Evolutionary conservation across 2,888 invertebrate species (phyloP), one percentile per base, ranked within the genome.

Genomic region (Pseudolycoriella hygida): DNA sequence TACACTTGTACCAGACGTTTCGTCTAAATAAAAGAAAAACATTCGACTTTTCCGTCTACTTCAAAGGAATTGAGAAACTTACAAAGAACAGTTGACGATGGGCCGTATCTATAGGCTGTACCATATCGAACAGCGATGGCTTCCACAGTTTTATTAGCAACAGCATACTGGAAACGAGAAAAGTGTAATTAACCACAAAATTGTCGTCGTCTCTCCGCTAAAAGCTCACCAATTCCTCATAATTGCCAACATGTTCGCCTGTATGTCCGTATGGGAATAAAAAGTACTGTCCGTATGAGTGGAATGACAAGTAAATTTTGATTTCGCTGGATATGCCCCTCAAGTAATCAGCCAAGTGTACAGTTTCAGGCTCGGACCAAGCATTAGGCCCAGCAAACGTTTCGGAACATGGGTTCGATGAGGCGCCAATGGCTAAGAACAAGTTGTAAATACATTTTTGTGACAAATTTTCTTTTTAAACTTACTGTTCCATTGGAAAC

Each of bases 1-100:
- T 50, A 74, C 68, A 17, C 77, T 72, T 2, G 71, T 67, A 1
- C 85, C 85, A 8, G 76, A 74, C 1, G 79, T 74, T 0, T 71
- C 66, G 58, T 78, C 80, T 80, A 4, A 8, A 34, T 34, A 14
- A 5, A 12, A 12, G 11, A 25, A 25, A 8, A 25, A 25, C 25
- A n/a, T n/a, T n/a, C n/a, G n/a, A n/a, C n/a, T n/a, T n/a, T n/a
- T n/a, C n/a, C n/a, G n/a, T n/a, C n/a, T n/a, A 10, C 30, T 30
- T 30, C 11, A 30, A 30, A 30, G 11, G 11, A 30, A 30, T 30
- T 30, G 30, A 30, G 30, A 10, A 12, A 34, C 34, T 14, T 34
- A 34, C 34, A 34, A 10, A 34, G 12, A 14, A 14, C 15, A 5
- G 34, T 14, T 34, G 34, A 12, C 11, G 15, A 14, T 10, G 34